Evolutionary conservation across 1,140 invertebrate genomes (phyloP).

Genomic region (Drosophila pectinifera): DNA sequence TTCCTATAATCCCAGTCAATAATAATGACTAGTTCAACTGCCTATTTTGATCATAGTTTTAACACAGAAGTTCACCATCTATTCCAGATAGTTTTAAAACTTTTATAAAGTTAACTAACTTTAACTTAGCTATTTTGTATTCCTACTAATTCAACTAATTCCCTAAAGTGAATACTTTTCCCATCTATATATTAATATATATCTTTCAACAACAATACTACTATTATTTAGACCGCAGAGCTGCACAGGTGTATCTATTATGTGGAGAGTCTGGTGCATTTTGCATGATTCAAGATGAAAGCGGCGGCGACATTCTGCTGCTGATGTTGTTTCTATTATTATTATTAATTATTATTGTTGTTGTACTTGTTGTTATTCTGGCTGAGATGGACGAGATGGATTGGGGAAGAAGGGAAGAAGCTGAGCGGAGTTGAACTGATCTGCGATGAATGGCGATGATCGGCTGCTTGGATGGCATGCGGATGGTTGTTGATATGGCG

Average conservation of each 20-base stretch:
- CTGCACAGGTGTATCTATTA: slow-evolving; percentile 1
- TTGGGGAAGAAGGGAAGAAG: slow-evolving; percentile 17
- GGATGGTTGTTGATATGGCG: slow-evolving; percentile 29
- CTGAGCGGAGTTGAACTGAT: slow-evolving; percentile 20
- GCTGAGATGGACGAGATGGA: slow-evolving; percentile 51
- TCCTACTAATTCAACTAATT: no score
- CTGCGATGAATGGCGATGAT: slow-evolving; percentile 45
- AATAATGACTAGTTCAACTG: no score
- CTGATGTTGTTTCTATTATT: slow-evolving; percentile 52
- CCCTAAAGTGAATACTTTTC: not conserved
- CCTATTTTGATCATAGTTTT: no score
- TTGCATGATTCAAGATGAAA: slow-evolving; percentile 50
- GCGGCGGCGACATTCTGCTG: slow-evolving; percentile 52
- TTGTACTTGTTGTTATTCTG: slow-evolving; percentile 55
- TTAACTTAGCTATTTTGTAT: no score
- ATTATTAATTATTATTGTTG: slow-evolving; percentile 29
- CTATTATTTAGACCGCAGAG: slow-evolving; percentile 19
- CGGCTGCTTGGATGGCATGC: slow-evolving; percentile 32
- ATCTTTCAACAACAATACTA: not conserved
- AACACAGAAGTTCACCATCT: no score
- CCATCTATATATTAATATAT: not conserved
- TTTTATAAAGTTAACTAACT: no score
- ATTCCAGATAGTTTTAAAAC: no score
- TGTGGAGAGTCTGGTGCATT: slow-evolving; percentile 35
- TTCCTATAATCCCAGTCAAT: no score